Base-by-base conservation (phyloP, 2,888 invertebrate species). In the Griposia aprilina region DNA sequence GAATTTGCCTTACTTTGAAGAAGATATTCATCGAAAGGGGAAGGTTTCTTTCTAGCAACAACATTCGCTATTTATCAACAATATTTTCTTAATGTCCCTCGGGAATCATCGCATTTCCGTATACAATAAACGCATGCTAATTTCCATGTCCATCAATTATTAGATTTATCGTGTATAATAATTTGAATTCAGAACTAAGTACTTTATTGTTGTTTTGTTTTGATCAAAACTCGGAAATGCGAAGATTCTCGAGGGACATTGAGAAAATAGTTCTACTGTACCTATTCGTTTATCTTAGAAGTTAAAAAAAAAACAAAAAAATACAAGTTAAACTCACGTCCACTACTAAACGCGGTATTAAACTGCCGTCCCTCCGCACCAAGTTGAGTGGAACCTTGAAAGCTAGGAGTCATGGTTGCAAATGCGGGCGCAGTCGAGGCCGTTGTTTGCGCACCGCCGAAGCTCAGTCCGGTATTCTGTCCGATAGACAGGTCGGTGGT, bases 401-500 rank as follows among this genome's bases (percentile, higher is more conserved):
- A 89, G n/a, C 81, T 73, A 0, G 88, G 23, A 1, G 87, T 74
- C 20, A 50, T 17, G 0, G 72, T 57, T 0, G 83, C 84, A 20
- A 86, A 87, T 0, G 85, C 76, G 0, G 88, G 71, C 11, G 88
- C 67, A 2, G 86, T 63, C 3, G 84, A 15, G 0, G 86, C 62
- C 0, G 83, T 8, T 0, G 84, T 7, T 23, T 82, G 78, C 0
- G 50, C 62, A 0, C 41, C 72, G 1, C 87, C 88, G 30, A 88
- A 89, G 68, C 52, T 66, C 3, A 84, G 55, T 17, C 78, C 87
- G 3, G 76, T 26, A 23, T 52, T 45, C 48, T 87, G 84, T 1
- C 59, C 65, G 1, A 20, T 13, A 30, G 23, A 36, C 1, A 73
- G 57, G 0, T 63, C 75, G 4, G 65, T 30, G n/a, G 7, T 15